phyloP scores from a whole-genome alignment of 2,113 vertebrate species.

The Dromiciops gliroides region DNA sequence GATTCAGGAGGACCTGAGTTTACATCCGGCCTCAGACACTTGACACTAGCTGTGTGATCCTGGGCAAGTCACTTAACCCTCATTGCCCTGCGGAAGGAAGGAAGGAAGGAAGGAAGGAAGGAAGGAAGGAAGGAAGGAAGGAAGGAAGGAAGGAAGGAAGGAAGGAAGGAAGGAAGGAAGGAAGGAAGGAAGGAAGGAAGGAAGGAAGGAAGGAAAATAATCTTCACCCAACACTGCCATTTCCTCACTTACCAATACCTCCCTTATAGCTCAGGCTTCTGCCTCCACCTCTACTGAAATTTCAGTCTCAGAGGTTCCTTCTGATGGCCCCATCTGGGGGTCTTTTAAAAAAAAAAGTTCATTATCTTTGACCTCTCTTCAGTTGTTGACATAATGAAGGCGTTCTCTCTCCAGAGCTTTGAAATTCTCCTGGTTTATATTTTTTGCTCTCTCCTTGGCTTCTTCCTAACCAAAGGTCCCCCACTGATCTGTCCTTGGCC shows the following conservation, averaged over 20 bases:
- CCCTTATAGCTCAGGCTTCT: background rate
- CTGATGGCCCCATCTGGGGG: background rate
- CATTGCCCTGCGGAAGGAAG: no score
- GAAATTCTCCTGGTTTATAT: background rate
- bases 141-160: no score
- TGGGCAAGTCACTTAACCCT: no score
- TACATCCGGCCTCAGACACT: no score
- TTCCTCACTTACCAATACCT: background rate
- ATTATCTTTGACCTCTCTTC: background rate
- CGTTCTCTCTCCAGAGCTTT: background rate
- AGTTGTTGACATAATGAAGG: background rate
- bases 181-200: no score
- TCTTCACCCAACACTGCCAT: background rate
- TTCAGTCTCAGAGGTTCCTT: background rate
- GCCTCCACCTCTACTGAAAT: background rate
- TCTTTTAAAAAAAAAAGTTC: no score
- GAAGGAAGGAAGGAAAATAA: no score
- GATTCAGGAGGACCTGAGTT: no score
- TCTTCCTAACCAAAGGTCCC: background rate
- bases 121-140: no score
- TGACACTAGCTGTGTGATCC: no score
- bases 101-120: no score
- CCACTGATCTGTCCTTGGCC: background rate
- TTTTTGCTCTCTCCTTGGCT: background rate
- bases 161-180: no score